phyloP scores from a whole-genome alignment of 2,113 vertebrate genomes.

The Oreotragus oreotragus region DNA sequence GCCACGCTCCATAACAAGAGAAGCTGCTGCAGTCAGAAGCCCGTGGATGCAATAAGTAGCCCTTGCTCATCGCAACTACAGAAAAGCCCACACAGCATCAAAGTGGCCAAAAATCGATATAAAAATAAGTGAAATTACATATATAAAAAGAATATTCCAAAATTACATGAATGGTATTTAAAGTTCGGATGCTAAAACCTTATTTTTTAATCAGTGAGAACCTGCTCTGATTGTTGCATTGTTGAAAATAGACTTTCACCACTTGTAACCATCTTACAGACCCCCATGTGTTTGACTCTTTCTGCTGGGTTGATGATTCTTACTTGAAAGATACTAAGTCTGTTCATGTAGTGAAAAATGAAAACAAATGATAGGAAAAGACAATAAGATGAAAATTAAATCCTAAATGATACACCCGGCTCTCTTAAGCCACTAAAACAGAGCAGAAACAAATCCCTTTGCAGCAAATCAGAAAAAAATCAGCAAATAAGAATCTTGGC shows the following conservation, averaged over 20 bases:
- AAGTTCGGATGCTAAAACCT: neutral
- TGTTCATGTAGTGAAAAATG: neutral
- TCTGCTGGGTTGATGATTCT: neutral
- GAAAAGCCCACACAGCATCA: neutral
- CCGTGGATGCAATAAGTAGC: fast-evolving
- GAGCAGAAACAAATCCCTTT: neutral
- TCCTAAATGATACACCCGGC: neutral
- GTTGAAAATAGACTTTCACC: neutral
- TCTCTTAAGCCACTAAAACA: neutral
- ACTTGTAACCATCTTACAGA: neutral
- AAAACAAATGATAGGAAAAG: neutral
- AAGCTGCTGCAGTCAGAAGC: neutral
- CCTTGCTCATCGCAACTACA: neutral
- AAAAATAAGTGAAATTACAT: neutral
- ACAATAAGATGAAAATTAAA: neutral
- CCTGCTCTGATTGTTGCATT: neutral
- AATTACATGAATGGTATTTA: neutral
- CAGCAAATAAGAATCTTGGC: neutral
- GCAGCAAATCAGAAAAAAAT: neutral
- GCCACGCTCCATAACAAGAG: neutral
- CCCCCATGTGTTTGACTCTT: neutral
- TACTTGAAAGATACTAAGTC: neutral
- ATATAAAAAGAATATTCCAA: neutral
- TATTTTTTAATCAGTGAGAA: neutral
- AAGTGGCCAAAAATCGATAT: neutral